phyloP scores from a whole-genome alignment of 1,140 invertebrate species.

The Sogatella furcifera region DNA sequence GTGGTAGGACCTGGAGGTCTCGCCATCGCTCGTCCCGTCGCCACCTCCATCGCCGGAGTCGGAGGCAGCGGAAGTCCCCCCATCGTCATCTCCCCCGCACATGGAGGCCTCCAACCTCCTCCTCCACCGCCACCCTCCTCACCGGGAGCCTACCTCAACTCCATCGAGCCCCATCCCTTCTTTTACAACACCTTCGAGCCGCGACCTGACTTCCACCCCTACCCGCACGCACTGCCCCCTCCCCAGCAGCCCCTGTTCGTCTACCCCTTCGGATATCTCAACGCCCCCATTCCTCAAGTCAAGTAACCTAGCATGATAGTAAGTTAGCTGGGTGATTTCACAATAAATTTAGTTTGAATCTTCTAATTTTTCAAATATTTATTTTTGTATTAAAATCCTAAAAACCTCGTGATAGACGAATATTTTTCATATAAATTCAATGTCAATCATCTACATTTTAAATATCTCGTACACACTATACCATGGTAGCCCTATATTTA shows the following conservation, averaged over 20 bases:
- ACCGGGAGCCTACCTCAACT: constrained; percentile 15
- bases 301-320: too few relatives aligned
- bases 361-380: too few relatives aligned
- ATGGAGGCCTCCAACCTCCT: constrained; percentile 27
- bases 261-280: not conserved
- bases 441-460: too few relatives aligned
- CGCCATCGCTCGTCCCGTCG: constrained; percentile 51
- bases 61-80: constrained; percentile 20
- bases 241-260: not conserved
- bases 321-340: too few relatives aligned
- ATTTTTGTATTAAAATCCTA: too few relatives aligned
- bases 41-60: constrained; percentile 56
- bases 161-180: constrained; percentile 6
- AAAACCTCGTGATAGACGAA: too few relatives aligned
- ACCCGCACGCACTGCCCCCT: not conserved
- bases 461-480: too few relatives aligned
- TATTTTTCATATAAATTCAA: too few relatives aligned
- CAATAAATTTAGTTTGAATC: too few relatives aligned
- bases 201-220: constrained; percentile 1
- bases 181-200: constrained; percentile 4
- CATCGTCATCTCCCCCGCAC: constrained; percentile 33
- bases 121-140: constrained; percentile 23
- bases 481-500: too few relatives aligned
- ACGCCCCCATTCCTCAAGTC: too few relatives aligned
- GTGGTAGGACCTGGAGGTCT: constrained; percentile 52